phyloP scores from a whole-genome alignment of 2,888 invertebrate genomes.

The Hyposoter didymator region DNA sequence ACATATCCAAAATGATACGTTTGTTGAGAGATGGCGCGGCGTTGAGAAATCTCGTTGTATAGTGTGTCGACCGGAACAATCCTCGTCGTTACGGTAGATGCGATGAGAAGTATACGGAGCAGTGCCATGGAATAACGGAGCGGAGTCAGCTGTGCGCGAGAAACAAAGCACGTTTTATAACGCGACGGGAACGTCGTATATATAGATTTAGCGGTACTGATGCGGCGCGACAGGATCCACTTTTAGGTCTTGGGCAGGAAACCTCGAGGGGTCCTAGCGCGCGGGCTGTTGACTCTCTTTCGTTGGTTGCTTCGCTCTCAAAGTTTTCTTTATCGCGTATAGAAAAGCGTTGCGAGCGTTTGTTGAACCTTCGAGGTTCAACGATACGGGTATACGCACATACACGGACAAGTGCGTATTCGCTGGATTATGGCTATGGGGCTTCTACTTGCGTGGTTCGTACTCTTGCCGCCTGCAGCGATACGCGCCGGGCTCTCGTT shows the following conservation, averaged over 20 bases:
- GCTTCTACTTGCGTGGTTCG: conserved; percentile 11
- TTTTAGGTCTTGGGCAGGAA: conserved; percentile 43
- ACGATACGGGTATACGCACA: conserved; percentile 1
- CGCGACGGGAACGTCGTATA: neutral
- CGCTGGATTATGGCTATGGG: conserved; percentile 32
- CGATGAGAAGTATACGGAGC: conserved; percentile 4
- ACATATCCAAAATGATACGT: neutral
- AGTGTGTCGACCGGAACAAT: neutral
- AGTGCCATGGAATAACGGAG: conserved; percentile 52
- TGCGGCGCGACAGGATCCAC: conserved; percentile 45
- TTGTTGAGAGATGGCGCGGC: neutral
- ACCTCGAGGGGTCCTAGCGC: conserved; percentile 8
- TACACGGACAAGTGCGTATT: neutral
- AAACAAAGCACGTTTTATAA: conserved; percentile 53
- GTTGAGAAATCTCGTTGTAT: neutral
- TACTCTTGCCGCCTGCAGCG: neutral
- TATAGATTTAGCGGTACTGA: conserved; percentile 12
- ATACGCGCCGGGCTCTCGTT: neutral
- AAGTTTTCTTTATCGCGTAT: conserved; percentile 41
- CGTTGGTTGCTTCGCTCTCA: neutral
- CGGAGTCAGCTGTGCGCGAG: conserved; percentile 56
- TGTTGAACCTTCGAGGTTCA: conserved; percentile 52
- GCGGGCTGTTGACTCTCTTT: conserved; percentile 17
- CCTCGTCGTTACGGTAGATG: neutral
- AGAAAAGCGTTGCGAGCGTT: conserved; percentile 52